Conservation (phyloP, 1,140 invertebrate species). For the Drosophila littoralis region DNA sequence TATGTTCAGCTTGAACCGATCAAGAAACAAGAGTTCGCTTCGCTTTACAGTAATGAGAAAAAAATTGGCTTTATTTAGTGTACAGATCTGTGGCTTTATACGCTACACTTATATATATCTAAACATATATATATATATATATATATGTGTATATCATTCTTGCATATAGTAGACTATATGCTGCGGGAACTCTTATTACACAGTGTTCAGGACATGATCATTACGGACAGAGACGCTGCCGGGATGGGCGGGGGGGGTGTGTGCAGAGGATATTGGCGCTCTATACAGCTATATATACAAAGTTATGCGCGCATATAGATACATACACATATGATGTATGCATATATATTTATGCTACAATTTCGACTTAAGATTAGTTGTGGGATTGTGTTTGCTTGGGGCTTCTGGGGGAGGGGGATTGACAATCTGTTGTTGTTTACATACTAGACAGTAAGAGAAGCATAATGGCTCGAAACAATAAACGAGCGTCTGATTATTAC, state of each 20-base stretch:
- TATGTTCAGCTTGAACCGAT: not conserved
- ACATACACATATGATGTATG: not conserved
- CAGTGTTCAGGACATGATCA: not conserved
- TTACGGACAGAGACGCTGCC: not conserved
- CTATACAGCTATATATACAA: slow-evolving; percentile 8
- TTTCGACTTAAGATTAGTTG: not conserved
- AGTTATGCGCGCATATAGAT: not conserved
- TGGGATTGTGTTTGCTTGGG: not conserved
- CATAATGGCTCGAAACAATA: not conserved
- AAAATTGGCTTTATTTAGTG: slow-evolving; percentile 18
- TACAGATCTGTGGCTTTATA: not conserved
- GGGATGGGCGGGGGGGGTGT: not conserved
- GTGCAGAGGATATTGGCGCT: not conserved
- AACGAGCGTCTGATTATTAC: not conserved
- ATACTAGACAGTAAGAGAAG: not conserved
- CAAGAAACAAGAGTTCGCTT: not conserved
- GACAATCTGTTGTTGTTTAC: not conserved
- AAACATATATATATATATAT: slow-evolving; percentile 3
- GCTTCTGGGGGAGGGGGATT: not conserved
- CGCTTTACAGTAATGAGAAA: slow-evolving; percentile 10
- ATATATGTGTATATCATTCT: slow-evolving; percentile 7
- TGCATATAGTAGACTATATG: not conserved
- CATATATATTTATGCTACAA: slow-evolving; percentile 15
- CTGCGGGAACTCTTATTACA: not conserved
- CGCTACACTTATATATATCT: slow-evolving; percentile 2